phyloP scores from a whole-genome alignment of 2,888 invertebrate species.

The Pterostichus madidus region DNA sequence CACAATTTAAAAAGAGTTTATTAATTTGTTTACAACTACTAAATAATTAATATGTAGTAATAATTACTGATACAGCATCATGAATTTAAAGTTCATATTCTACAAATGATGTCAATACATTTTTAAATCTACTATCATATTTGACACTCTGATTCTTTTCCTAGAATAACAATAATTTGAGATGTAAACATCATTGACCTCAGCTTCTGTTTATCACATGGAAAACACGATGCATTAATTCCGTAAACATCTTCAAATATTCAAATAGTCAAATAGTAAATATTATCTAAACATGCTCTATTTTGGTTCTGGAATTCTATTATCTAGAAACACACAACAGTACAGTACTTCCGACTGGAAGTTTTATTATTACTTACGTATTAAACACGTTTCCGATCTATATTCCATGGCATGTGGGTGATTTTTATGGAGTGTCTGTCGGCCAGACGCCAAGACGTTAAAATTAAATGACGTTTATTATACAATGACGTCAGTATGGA shows the following conservation, averaged over 20 bases:
- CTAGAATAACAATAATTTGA: too few relatives aligned
- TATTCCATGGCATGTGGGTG: neutral
- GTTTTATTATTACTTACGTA: neutral
- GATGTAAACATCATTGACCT: slow-evolving; percentile 1
- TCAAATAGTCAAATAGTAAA: slow-evolving; percentile 1
- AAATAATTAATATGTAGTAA: too few relatives aligned
- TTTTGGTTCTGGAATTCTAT: neutral
- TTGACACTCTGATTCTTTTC: too few relatives aligned
- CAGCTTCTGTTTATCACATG: neutral
- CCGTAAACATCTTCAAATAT: neutral
- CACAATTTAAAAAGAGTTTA: too few relatives aligned
- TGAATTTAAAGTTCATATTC: too few relatives aligned
- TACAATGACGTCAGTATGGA: neutral
- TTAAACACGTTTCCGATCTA: neutral
- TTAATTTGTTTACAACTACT: too few relatives aligned
- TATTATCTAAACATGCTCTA: slow-evolving; percentile 2
- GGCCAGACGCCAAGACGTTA: neutral
- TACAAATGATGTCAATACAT: too few relatives aligned
- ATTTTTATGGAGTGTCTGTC: neutral
- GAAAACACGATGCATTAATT: neutral
- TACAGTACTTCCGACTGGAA: neutral
- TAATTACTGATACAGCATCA: too few relatives aligned
- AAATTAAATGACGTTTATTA: neutral
- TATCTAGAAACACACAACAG: neutral
- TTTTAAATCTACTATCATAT: too few relatives aligned